Evolutionary conservation across 2,888 invertebrate genomes (phyloP), one percentile per base, ranked within the genome.

Genomic region (Parthenolecanium corni): DNA sequence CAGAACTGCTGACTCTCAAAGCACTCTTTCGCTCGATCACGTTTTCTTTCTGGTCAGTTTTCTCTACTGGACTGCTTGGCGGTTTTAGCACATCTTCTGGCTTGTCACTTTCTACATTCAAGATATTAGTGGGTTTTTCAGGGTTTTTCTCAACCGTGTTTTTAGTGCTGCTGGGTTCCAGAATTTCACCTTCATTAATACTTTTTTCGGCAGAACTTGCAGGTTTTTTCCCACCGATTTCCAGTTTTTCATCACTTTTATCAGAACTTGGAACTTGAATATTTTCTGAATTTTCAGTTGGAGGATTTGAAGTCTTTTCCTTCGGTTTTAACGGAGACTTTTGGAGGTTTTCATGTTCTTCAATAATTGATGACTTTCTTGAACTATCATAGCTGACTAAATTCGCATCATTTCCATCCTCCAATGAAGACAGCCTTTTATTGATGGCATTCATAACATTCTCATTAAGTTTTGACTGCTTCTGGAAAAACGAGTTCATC

Each of bases 351-450:
- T 58, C 49, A 16, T 16, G 31, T 44, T 62, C 54, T 31, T 65
- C 62, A 21, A 62, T 36, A 16, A 52, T 20, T 12, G 64, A 62
- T 2, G 58, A 53, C 44, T 61, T 64, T 44, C 52, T 40, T n/a
- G 49, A 56, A 36, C 58, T 65, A 18, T 49, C 18, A 40, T 62
- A 61, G n/a, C 53, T 53, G 16, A 47, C 44, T 4, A 61, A 18
- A 20, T 61, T 47, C 23, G 25, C 54, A 20, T 53, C 52, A 36
- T 44, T 62, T 44, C 52, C 62, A 25, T 40, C 38, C 25, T 62
- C 54, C 16, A 38, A 11, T n/a, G 5, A 40, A 12, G 58, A 64
- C 23, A 62, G 38, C 24, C 36, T 42, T n/a, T 36, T 62, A 18
- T 53, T 58, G 11, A 58, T 58, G 18, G 25, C 38, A 36, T 58